A percentile compares a stretch with the other conserved stretches of the same genome.
Conservation (phyloP, 2,888 invertebrate species). For the Atrina japonica region DNA sequence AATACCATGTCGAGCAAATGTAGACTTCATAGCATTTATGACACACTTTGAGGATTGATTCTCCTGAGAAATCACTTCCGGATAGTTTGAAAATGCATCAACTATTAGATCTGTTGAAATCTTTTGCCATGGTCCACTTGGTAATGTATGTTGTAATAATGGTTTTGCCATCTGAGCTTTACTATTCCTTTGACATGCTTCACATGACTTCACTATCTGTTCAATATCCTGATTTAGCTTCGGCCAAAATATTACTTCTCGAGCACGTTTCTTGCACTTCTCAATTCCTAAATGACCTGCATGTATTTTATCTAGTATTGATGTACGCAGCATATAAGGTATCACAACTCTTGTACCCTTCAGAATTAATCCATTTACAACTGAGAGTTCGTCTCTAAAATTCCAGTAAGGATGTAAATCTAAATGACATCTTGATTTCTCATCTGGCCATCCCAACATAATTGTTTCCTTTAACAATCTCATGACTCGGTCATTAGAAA, state of each 20-base stretch:
- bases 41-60: constrained; percentile 15
- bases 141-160: constrained; percentile 29
- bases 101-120: constrained; percentile 50
- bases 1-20: constrained; percentile 50
- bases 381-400: constrained; percentile 37
- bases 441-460: constrained; percentile 29
- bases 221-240: constrained; percentile 29
- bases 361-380: constrained; percentile 40
- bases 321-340: constrained; percentile 29
- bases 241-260: constrained; percentile 44
- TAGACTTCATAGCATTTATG: constrained; percentile 28
- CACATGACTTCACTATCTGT: constrained; percentile 26
- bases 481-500: constrained; percentile 27
- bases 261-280: constrained; percentile 33
- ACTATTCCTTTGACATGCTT: constrained; percentile 24
- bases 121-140: constrained; percentile 40
- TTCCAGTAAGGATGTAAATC: constrained; percentile 39
- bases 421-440: constrained; percentile 17
- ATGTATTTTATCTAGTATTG: constrained; percentile 31
- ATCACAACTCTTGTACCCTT: constrained; percentile 43
- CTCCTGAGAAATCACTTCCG: constrained; percentile 34
- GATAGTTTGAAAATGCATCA: constrained; percentile 47
- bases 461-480: constrained; percentile 33
- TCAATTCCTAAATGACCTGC: constrained; percentile 41
- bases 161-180: constrained; percentile 39